Evolutionary conservation across 2,888 invertebrate species (phyloP).

Genomic region (Lepas anatifera): DNA sequence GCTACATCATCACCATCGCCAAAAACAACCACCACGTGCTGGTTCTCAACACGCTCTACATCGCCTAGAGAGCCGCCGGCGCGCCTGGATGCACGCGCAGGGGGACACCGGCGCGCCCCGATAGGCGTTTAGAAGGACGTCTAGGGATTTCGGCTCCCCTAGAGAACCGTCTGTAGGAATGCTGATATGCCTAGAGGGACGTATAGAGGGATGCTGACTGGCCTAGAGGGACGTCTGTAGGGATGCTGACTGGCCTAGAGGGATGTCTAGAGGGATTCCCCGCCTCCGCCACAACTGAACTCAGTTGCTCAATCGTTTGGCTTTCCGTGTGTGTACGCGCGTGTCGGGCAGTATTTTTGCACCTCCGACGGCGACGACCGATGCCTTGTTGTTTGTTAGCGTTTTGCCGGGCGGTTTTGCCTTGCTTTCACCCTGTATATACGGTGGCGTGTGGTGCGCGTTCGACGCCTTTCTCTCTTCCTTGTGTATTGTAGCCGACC

Average conservation of each 20-base stretch:
- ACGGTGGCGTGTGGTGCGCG: not conserved
- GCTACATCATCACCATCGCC: conserved; percentile 88
- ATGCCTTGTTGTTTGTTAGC: conserved; percentile 11
- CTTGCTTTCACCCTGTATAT: not conserved
- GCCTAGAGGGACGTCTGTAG: too few relatives aligned
- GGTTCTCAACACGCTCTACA: conserved; percentile 85
- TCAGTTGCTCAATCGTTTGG: conserved; percentile 9
- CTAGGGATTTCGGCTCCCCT: not conserved
- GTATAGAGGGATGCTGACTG: too few relatives aligned
- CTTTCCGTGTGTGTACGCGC: conserved; percentile 4
- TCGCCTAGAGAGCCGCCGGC: too few relatives aligned
- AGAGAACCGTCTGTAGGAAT: too few relatives aligned
- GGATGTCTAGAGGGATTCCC: too few relatives aligned
- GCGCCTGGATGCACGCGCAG: too few relatives aligned
- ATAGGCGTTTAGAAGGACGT: not conserved
- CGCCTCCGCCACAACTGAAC: too few relatives aligned
- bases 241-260: too few relatives aligned
- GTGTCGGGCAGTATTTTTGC: conserved; percentile 5
- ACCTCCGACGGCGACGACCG: not conserved
- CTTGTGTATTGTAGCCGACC: too few relatives aligned
- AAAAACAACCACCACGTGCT: conserved; percentile 98
- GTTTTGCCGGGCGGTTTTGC: not conserved
- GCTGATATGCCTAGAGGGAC: too few relatives aligned
- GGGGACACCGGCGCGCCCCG: too few relatives aligned
- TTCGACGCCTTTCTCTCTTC: not conserved